Evolutionary conservation across 2,888 invertebrate genomes (phyloP).

Genomic region (Thymelicus acteon): DNA sequence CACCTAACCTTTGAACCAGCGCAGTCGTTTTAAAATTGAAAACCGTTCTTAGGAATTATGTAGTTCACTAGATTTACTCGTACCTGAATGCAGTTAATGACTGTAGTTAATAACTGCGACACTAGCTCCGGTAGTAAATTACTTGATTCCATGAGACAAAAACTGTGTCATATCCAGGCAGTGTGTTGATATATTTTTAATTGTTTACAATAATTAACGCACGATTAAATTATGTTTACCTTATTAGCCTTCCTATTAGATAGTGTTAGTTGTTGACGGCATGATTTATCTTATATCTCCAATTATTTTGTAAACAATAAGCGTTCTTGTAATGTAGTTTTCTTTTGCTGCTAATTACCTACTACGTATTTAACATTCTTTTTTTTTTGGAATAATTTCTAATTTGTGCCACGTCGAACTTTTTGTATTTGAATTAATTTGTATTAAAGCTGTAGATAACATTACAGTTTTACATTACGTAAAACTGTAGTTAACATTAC

Average conservation of each 20-base stretch:
- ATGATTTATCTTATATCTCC: neutral
- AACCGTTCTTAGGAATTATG: conserved; percentile 24
- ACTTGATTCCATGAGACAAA: conserved; percentile 6
- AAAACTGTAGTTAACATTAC: too few species aligned
- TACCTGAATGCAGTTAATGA: neutral
- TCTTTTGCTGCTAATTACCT: neutral
- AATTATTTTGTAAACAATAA: neutral
- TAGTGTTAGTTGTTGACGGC: neutral
- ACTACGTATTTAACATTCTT: too few species aligned
- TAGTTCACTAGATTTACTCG: conserved; percentile 24
- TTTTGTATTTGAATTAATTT: too few species aligned
- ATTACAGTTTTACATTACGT: too few species aligned
- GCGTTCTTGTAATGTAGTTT: neutral
- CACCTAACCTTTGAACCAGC: conserved; percentile 28
- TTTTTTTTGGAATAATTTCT: too few species aligned
- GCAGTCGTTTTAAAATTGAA: conserved; percentile 28
- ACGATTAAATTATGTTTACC: neutral
- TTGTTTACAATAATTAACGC: conserved; percentile 1
- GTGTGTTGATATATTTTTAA: neutral
- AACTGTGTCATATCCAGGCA: neutral
- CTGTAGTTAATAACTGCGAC: conserved; percentile 16
- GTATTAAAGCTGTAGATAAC: too few species aligned
- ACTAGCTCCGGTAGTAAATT: neutral
- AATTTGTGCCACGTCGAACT: too few species aligned
- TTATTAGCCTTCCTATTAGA: neutral